phyloP scores from a whole-genome alignment of 2,888 invertebrate genomes.

The Leucozona laternaria region DNA sequence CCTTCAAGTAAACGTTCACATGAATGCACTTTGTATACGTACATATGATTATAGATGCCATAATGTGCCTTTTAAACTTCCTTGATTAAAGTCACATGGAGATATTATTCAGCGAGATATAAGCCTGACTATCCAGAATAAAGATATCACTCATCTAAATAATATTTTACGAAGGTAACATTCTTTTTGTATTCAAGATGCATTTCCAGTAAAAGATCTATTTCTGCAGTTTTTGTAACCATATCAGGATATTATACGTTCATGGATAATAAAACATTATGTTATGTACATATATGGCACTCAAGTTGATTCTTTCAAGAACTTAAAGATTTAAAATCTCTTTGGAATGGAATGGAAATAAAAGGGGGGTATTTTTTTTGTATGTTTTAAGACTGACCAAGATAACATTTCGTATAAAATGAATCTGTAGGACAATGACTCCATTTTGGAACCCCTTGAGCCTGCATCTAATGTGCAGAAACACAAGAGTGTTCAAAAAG shows the following conservation, averaged over 20 bases:
- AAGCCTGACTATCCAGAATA: neutral
- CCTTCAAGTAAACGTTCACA: slow-evolving; percentile 41
- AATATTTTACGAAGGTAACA: neutral
- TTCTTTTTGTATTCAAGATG: neutral
- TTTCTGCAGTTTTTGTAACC: neutral
- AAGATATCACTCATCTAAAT: no score
- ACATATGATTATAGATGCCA: slow-evolving; percentile 13
- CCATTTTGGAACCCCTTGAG: slow-evolving; percentile 35
- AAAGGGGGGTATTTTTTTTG: neutral
- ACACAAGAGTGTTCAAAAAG: slow-evolving; percentile 82
- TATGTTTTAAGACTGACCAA: slow-evolving; percentile 19
- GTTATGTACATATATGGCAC: no score
- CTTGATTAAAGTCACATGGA: neutral
- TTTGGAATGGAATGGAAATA: neutral
- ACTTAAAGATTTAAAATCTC: neutral
- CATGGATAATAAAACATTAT: no score
- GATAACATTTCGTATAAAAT: slow-evolving; percentile 22
- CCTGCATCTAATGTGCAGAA: slow-evolving; percentile 78
- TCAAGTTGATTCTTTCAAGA: neutral
- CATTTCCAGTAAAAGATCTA: neutral
- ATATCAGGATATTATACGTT: neutral
- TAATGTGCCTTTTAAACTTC: slow-evolving; percentile 53
- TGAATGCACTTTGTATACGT: slow-evolving; percentile 34
- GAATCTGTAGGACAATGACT: slow-evolving; percentile 58
- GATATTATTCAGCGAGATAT: neutral